phyloP scores from a whole-genome alignment of 2,888 invertebrate genomes.

The Hypercompe scribonia region DNA sequence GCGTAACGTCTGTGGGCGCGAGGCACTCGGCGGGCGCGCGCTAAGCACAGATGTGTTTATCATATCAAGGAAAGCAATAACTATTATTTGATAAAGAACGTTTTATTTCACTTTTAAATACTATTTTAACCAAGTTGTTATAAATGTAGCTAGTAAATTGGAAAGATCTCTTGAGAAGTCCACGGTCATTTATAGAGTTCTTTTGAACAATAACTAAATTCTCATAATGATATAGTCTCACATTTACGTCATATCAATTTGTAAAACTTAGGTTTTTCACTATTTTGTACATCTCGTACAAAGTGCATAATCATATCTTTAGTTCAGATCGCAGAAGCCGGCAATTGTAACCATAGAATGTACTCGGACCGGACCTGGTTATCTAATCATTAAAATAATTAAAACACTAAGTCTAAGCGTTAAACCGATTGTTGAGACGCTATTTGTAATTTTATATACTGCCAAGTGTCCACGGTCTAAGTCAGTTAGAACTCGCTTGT shows the following conservation, averaged over 20 bases:
- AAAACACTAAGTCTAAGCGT: conserved; percentile 20
- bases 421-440: conserved; percentile 27
- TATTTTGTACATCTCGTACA: conserved; percentile 63
- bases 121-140: conserved; percentile 86
- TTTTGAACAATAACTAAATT: conserved; percentile 81
- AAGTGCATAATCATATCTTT: conserved; percentile 41
- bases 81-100: conserved; percentile 83
- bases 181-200: conserved; percentile 83
- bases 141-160: conserved; percentile 84
- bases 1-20: conserved; percentile 43
- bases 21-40: conserved; percentile 52
- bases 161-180: conserved; percentile 82
- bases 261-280: conserved; percentile 66
- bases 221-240: conserved; percentile 71
- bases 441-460: conserved; percentile 28
- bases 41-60: conserved; percentile 74
- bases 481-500: neutral
- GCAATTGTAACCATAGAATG: conserved; percentile 30
- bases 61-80: conserved; percentile 86
- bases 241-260: conserved; percentile 81
- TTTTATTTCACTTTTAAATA: conserved; percentile 81
- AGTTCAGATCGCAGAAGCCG: conserved; percentile 53
- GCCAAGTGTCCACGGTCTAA: conserved; percentile 19
- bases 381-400: conserved; percentile 25
- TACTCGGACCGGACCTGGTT: conserved; percentile 22